Evolutionary conservation across 1,140 invertebrate genomes (phyloP), one percentile per base, ranked within the genome.

Genomic region (Cyclina sinensis): DNA sequence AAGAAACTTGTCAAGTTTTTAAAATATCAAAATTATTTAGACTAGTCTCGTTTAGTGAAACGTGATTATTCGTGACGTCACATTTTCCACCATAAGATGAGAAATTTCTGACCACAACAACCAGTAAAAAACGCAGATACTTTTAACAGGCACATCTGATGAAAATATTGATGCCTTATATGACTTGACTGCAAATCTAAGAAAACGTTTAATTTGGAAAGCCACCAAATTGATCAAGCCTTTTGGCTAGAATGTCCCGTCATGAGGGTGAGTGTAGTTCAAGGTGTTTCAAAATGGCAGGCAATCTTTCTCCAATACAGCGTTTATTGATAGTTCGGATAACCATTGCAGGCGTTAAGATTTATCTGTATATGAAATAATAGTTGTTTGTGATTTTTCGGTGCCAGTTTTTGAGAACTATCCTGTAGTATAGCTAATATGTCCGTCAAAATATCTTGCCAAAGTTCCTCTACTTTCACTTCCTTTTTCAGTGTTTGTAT

Each of bases 171-270:
- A 18, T 80, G 48, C 35, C 35, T 59, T 70, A 70, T 43, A 48
- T 83, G 81, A 39, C 32, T 59, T 70, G n/a, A 46, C 12, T 18
- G 65, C 12, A 48, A 27, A 68, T 59, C 70, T 37, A 65, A 30
- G 21, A 65, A 12, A 59, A 37, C 24, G 16, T 32, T 70, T 37
- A 30, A 43, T 62, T 5, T 21, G 24, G 43, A 18, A 83, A 62
- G 48, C 18, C 24, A 24, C 32, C 5, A 76, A 39, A 35, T 59
- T n/a, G 11, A 35, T 27, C 0, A 0, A 70, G 62, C 68, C 37
- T 14, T 46, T 62, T 30, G 80, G 48, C 74, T 91, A 94, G 97
- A 97, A 97, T 97, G 97, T 97, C 97, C 97, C 97, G 97, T 96
- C 97, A 97, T 97, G 97, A 97, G 97, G 97, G 97, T 97, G 70